Percentiles rank a stretch among this genome's conserved stretches.
Evolutionary conservation across 2,888 invertebrate species (phyloP).

Genomic region (Panzeria rudis): DNA sequence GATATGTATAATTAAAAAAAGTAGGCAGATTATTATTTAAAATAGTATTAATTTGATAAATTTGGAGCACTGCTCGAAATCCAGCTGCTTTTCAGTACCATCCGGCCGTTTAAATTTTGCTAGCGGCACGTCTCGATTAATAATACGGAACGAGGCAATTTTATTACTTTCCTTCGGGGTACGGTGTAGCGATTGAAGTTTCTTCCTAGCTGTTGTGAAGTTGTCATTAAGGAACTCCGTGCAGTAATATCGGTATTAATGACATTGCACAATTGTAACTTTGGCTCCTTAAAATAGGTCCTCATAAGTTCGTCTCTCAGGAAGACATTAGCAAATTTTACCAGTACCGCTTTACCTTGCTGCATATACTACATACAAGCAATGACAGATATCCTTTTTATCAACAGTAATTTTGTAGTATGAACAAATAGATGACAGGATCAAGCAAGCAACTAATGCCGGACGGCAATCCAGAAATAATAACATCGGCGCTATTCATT

Average conservation of each 20-base stretch:
- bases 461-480: not conserved
- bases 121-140: constrained; percentile 3
- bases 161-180: not conserved
- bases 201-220: not conserved
- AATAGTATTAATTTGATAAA: not conserved
- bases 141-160: not conserved
- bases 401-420: not conserved
- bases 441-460: not conserved
- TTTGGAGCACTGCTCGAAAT: not conserved
- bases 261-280: not conserved
- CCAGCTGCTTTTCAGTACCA: constrained; percentile 1
- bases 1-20: too few relatives aligned
- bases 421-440: not conserved
- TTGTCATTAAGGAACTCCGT: not conserved
- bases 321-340: not conserved
- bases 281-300: constrained; percentile 1
- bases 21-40: too few relatives aligned
- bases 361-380: not conserved
- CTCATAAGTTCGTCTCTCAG: not conserved
- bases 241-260: too few relatives aligned
- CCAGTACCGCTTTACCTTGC: not conserved
- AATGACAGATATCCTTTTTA: not conserved
- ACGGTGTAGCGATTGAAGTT: not conserved
- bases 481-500: not conserved
- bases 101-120: constrained; percentile 1